Evolutionary conservation across 2,797 vertebrate genomes (phyloP).

Genomic region (Hemibagrus guttatus): DNA sequence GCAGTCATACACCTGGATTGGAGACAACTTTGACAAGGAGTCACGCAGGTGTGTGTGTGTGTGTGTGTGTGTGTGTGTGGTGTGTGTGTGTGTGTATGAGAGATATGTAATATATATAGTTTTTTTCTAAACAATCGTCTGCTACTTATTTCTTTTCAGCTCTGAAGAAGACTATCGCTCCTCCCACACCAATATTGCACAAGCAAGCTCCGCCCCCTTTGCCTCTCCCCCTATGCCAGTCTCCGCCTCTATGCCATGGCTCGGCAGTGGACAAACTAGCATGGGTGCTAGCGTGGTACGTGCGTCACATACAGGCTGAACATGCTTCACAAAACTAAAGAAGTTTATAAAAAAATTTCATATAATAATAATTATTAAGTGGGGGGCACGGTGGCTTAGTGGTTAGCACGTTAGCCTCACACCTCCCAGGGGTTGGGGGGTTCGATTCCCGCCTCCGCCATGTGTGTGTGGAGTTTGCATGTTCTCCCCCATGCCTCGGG

Average conservation of each 20-base stretch:
- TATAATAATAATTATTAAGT: not conserved
- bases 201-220: conserved; percentile 79
- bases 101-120: not conserved
- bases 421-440: no score
- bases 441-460: no score
- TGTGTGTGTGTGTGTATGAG: not conserved
- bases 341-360: not conserved
- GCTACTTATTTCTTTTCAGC: conserved; percentile 67
- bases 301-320: not conserved
- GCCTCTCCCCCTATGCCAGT: conserved; percentile 82
- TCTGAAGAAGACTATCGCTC: conserved; percentile 93
- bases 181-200: conserved; percentile 90
- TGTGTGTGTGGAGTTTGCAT: no score
- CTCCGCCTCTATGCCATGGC: conserved; percentile 93
- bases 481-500: no score
- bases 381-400: no score
- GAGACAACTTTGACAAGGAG: conserved; percentile 94
- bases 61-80: conserved; percentile 55
- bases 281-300: conserved; percentile 95
- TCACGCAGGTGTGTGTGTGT: conserved; percentile 85
- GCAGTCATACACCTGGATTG: conserved; percentile 95
- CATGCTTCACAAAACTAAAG: not conserved
- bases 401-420: no score
- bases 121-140: not conserved
- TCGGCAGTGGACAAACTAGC: conserved; percentile 95